Evolutionary conservation across 2,797 vertebrate genomes (phyloP).

Genomic region (Stomatorhinus walkeri): DNA sequence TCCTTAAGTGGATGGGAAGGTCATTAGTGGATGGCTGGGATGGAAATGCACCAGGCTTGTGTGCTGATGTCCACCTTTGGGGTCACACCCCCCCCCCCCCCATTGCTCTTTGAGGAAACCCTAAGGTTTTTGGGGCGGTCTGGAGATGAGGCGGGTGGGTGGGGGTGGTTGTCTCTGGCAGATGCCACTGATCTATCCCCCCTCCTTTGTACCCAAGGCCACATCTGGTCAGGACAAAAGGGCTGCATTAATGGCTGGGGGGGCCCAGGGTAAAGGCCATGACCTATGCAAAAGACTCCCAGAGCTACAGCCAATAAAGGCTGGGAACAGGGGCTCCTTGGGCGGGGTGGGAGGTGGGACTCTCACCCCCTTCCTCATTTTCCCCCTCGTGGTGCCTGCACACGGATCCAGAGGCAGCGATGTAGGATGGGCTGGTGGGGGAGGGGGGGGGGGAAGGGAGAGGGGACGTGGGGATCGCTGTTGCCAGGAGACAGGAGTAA

Average conservation of each 20-base stretch:
- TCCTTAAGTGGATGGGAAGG: not conserved
- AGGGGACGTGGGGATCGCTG: conserved; percentile 26
- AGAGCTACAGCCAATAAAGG: conserved; percentile 32
- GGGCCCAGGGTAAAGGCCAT: conserved; percentile 29
- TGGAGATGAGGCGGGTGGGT: conserved; percentile 10
- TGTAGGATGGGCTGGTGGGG: conserved; percentile 13
- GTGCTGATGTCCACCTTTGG: not conserved
- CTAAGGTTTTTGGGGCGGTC: conserved; percentile 10
- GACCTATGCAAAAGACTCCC: conserved; percentile 62
- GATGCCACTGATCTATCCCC: conserved; percentile 20
- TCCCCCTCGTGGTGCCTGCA: not conserved
- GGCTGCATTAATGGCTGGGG: conserved; percentile 36
- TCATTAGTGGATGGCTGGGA: not conserved
- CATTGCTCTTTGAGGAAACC: not conserved
- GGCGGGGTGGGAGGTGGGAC: not conserved
- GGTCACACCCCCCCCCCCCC: not conserved
- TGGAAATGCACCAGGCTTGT: not conserved
- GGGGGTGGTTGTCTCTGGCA: conserved; percentile 21
- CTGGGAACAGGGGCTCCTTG: not conserved
- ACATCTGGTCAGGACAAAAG: conserved; percentile 63
- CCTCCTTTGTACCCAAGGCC: conserved; percentile 19
- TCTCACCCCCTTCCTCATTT: not conserved
- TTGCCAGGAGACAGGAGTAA: conserved; percentile 41
- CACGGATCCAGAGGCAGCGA: conserved; percentile 4
- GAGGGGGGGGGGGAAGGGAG: conserved; percentile 13